Base-by-base conservation (phyloP, 1,140 invertebrate species). In the Marisa cornuarietis region DNA sequence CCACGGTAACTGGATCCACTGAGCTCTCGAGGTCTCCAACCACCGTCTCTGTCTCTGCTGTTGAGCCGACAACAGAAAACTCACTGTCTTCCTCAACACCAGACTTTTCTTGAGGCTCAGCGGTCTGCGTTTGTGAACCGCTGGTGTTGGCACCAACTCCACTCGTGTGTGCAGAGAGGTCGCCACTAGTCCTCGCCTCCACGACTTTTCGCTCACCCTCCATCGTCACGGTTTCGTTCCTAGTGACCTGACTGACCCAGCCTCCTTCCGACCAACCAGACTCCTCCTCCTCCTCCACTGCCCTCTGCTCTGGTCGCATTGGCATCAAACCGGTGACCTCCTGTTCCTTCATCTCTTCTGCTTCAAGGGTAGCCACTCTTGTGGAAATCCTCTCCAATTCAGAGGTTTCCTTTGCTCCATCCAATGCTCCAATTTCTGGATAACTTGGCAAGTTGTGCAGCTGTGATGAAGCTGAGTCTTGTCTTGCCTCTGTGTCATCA, bases 211-310 rank as follows among this genome's bases (percentile, higher is more conserved):
- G 51, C 26, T 77, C 76, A 9, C 76, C 65, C 68, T 77, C 76
- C 22, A 77, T 77, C 9, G 49, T 49, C 7, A 77, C 22, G 49
- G 76, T 69, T 11, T 77, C 63, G 10, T 63, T 77, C 49, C 42
- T 68, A n/a, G 76, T 77, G 63, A 77, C 68, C 76, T 77, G 63
- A 51, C 66, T 51, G n/a, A 77, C 76, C 76, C 76, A 77, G 6
- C 65, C 74, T 65, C 61, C 61, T 76, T 31, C 52, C 76, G 3
- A 26, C 72, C 74, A 62, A 24, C 10, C 8, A 52, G 10, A 54
- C 65, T 24, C 51, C 54, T 13, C 76, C 65, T 77, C 75, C 65
- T 68, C 76, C 63, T 68, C 76, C 42, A 54, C 63, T 14, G 76
- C 68, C 18, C 0, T 16, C 24, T 62, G 76, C 31, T 68, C 65